Conservation (phyloP, 2,797 vertebrate species). For the Danio aesculapii region DNA sequence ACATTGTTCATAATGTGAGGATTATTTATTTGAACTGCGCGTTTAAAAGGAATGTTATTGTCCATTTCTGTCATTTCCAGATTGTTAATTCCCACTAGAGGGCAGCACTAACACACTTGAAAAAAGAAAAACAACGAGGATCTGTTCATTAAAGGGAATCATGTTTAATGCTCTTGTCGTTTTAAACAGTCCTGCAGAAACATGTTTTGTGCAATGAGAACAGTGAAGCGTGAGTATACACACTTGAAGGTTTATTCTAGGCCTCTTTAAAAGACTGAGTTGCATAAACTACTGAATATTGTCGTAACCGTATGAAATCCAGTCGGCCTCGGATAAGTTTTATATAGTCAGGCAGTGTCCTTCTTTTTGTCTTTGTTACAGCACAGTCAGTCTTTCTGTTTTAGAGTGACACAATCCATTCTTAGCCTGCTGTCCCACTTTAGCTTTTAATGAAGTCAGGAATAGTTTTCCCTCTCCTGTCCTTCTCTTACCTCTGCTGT, state of each 20-base stretch:
- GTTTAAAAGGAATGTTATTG: no score
- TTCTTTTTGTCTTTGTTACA: neutral
- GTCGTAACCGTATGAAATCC: neutral
- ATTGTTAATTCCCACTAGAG: slow-evolving; percentile 66
- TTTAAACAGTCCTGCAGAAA: neutral
- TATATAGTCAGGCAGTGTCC: neutral
- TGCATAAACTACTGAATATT: neutral
- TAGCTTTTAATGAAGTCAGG: slow-evolving; percentile 14
- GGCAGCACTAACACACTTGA: slow-evolving; percentile 64
- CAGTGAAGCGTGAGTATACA: neutral
- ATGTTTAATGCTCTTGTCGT: neutral
- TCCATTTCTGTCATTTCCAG: neutral
- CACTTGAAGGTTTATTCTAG: neutral
- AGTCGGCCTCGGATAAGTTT: slow-evolving; percentile 14
- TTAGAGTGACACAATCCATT: slow-evolving; percentile 7
- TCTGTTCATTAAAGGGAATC: neutral
- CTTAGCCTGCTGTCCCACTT: slow-evolving; percentile 16
- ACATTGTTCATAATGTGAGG: no score
- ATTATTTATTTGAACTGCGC: neutral
- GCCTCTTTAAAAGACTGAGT: neutral
- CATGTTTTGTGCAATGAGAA: neutral
- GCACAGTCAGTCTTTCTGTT: neutral
- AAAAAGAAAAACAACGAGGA: slow-evolving; percentile 49
- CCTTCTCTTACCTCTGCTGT: neutral
- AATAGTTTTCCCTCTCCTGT: slow-evolving; percentile 14